Base-by-base conservation (phyloP, 2,888 invertebrate genomes). In the Cantharis lateralis region DNA sequence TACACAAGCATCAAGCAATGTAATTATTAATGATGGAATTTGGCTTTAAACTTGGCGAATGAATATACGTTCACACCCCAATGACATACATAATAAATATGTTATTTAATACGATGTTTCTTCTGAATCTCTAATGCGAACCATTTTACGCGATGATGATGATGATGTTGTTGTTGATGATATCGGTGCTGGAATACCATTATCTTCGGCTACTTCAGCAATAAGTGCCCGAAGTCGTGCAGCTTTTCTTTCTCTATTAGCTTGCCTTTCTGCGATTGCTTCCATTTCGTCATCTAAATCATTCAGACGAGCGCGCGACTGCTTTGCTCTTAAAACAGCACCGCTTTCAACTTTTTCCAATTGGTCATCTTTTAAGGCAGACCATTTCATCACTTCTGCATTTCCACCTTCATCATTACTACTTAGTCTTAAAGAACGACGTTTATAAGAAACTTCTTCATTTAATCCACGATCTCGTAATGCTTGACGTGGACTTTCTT, bases 281-380 rank as follows among this genome's bases (percentile, higher is more conserved):
- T 92, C 91, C 93, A 95, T 94, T 87, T 95, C 95, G 70, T 92
- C 92, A 84, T 95, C 94, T 64, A 95, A 88, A 83, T 95, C 94
- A 61, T 90, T 90, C 15, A 95, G 88, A 69, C 95, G 91, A 10
- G 93, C 93, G 80, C 93, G 91, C 1, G 93, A 90, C 26, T 91
- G 91, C 82, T 91, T 91, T 0, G 94, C 94, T 70, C 95, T 87
- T 68, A 90, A 89, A 16, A 91, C 90, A 0, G 95, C 94, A 0
- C 91, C 91, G 78, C 89, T 90, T 78, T 89, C 89, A 0, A 89
- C 89, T 9, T 89, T 89, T 15, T 87, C 85, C 68, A n/a, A 16
- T 70, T 70, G 48, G 7, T 70, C 79, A 62, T 85, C 85, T 20
- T 85, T 82, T 13, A 93, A 75, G n/a, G 92, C 91, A 0, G 91